These are phyloP conservation scores for Graphium colonna DNA, from an alignment of 2,888 invertebrate genomes.

Conservation along the genomic window DNA sequence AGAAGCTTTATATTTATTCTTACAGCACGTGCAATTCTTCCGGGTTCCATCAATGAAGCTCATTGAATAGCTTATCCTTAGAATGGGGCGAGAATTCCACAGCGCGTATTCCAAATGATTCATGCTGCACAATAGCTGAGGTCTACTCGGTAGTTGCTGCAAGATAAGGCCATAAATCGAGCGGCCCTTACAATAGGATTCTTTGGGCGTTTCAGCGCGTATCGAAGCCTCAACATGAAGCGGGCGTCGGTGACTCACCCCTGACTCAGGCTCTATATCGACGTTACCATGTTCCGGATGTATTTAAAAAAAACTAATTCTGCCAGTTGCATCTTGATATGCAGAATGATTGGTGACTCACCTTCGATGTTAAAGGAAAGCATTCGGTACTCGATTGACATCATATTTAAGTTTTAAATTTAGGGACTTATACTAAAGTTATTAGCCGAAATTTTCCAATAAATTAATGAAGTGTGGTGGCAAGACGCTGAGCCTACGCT, in stretches of 20 bases:
- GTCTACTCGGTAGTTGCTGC: slow-evolving; percentile 46
- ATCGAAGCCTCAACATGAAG: slow-evolving; percentile 38
- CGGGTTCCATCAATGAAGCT: slow-evolving; percentile 21
- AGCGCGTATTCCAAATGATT: slow-evolving; percentile 29
- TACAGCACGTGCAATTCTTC: slow-evolving; percentile 13
- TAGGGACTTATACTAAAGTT: too few relatives aligned
- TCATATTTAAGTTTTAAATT: too few relatives aligned
- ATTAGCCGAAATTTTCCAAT: too few relatives aligned
- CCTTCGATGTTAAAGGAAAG: too few relatives aligned
- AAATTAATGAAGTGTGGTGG: too few relatives aligned
- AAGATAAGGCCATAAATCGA: slow-evolving; percentile 61
- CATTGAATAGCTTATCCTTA: slow-evolving; percentile 19
- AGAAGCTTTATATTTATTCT: not conserved
- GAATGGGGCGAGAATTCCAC: slow-evolving; percentile 29
- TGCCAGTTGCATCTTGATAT: too few relatives aligned
- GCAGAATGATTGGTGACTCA: too few relatives aligned
- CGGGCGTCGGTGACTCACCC: slow-evolving; percentile 58
- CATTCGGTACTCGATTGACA: too few relatives aligned
- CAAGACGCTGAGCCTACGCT: too few relatives aligned
- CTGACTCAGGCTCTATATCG: slow-evolving; percentile 53
- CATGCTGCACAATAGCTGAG: slow-evolving; percentile 31
- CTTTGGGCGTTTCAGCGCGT: slow-evolving; percentile 54
- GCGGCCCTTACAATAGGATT: slow-evolving; percentile 67
- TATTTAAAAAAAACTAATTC: slow-evolving; percentile 12
- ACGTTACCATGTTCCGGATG: slow-evolving; percentile 15